Conservation (phyloP, 2,888 invertebrate species). For the Nephrotoma appendiculata region DNA sequence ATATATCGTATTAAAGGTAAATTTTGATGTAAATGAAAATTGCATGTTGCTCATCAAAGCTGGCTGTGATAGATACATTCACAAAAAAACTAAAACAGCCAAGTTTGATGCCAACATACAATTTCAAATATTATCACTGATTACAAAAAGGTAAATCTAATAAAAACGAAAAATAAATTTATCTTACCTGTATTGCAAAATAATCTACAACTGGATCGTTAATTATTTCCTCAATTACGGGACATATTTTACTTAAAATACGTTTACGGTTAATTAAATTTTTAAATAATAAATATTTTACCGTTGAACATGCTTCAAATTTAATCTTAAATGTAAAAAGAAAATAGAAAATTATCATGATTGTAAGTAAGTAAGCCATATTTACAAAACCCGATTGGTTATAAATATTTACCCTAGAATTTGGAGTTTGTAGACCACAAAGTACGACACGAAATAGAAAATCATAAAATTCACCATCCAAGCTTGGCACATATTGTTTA, state of each 20-base stretch:
- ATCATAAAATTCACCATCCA: not conserved
- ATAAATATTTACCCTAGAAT: not conserved
- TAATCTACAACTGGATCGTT: not conserved
- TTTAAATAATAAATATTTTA: not conserved
- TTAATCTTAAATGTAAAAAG: not conserved
- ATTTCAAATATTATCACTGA: not conserved
- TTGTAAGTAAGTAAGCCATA: too few species aligned
- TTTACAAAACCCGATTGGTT: not conserved
- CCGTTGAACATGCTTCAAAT: not conserved
- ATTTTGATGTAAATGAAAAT: slow-evolving; percentile 9
- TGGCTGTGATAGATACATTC: slow-evolving; percentile 31
- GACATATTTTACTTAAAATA: not conserved
- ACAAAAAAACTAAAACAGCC: slow-evolving; percentile 17
- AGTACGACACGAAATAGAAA: not conserved
- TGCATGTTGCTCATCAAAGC: slow-evolving; percentile 33
- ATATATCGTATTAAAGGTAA: not conserved
- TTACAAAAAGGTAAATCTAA: not conserved
- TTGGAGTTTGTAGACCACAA: not conserved
- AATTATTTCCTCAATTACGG: not conserved
- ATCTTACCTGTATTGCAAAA: not conserved
- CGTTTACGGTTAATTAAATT: not conserved
- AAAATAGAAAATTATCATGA: not conserved
- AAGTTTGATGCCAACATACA: slow-evolving; percentile 6
- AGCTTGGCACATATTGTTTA: not conserved
- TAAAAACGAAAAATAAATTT: not conserved